These are phyloP conservation scores for Streblospio benedicti DNA, from an alignment of 1,140 invertebrate genomes.

Conservation along the genomic window DNA sequence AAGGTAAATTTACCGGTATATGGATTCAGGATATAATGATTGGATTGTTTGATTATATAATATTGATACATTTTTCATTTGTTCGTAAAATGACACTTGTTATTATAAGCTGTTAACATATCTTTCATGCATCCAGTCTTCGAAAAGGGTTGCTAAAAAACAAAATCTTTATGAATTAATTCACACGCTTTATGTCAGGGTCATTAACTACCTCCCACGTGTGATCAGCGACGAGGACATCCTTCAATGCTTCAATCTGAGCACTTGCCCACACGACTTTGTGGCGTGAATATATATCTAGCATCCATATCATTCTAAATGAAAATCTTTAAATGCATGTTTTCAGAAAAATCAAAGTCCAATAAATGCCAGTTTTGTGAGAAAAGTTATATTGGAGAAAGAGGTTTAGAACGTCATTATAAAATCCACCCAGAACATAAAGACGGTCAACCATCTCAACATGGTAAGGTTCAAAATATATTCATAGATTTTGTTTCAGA, in stretches of 20 bases:
- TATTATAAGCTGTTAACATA: neutral
- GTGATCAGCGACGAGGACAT: too few relatives aligned
- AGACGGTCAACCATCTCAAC: constrained; percentile 8
- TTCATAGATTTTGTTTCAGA: too few relatives aligned
- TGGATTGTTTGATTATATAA: neutral
- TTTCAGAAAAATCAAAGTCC: constrained; percentile 31
- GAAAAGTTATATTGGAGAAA: constrained; percentile 47
- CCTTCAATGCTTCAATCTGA: too few relatives aligned
- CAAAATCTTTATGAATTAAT: too few relatives aligned
- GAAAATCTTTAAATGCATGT: too few relatives aligned
- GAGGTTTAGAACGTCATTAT: constrained; percentile 53
- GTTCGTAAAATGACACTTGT: neutral
- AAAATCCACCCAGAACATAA: constrained; percentile 57
- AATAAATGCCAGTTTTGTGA: constrained; percentile 43
- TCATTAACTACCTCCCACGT: too few relatives aligned
- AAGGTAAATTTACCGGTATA: neutral
- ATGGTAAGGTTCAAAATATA: too few relatives aligned
- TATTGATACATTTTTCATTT: neutral
- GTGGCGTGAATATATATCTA: too few relatives aligned
- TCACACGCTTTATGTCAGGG: too few relatives aligned
- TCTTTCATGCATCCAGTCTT: neutral
- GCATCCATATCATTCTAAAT: too few relatives aligned
- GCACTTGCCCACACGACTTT: too few relatives aligned
- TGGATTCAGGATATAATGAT: neutral
- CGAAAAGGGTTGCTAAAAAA: too few relatives aligned